These are phyloP conservation scores for Spilogale gracilis DNA, from an alignment of 2,113 vertebrate species.

Conservation along the genomic window DNA sequence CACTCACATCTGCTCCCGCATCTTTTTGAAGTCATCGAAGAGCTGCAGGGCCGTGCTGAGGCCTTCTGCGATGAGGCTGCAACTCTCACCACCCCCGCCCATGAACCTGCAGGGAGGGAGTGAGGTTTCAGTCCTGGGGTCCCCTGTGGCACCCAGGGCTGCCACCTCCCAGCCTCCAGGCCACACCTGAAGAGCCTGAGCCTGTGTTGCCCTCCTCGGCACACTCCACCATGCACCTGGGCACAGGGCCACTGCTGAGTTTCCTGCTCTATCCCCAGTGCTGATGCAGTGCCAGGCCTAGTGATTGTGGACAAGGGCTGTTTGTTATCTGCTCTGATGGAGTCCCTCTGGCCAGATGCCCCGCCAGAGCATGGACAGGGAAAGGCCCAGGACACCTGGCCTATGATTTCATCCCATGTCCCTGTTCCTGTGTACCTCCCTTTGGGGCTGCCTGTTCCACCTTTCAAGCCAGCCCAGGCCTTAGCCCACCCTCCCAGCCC, in stretches of 20 bases:
- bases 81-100: constrained; percentile 96
- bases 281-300: not conserved
- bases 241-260: accelerated
- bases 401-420: not conserved
- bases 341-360: not conserved
- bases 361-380: not conserved
- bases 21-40: constrained; percentile 97
- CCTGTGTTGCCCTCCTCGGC: accelerated
- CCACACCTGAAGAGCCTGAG: not conserved
- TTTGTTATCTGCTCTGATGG: not conserved
- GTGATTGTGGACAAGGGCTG: not conserved
- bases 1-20: constrained; percentile 96
- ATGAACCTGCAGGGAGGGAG: constrained; percentile 89
- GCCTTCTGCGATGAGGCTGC: constrained; percentile 95
- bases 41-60: constrained; percentile 96
- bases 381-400: not conserved
- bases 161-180: accelerated
- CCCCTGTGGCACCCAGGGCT: not conserved
- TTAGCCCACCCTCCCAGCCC: not conserved
- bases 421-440: not conserved
- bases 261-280: not conserved
- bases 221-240: no score
- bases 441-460: not conserved
- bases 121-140: not conserved
- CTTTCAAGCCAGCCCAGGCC: not conserved